Evolutionary conservation across 2,888 invertebrate species (phyloP).

Genomic region (Drosophila suboccidentalis): DNA sequence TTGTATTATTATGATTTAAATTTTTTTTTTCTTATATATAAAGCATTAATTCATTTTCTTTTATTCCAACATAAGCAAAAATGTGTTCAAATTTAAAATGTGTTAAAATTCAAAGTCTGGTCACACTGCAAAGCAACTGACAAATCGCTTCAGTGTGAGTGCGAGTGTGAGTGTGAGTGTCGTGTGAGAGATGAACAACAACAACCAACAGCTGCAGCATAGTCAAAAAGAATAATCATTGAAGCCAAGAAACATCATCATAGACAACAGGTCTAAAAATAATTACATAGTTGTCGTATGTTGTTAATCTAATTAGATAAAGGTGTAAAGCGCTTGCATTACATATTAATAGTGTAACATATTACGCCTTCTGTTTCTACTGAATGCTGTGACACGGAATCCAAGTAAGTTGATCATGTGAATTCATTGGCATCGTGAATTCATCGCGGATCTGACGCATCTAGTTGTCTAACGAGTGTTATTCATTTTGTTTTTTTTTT

Average conservation of each 20-base stretch:
- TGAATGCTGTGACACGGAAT: constrained; percentile 14
- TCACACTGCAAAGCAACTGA: constrained; percentile 16
- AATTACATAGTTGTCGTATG: constrained; percentile 13
- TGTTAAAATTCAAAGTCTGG: constrained; percentile 25
- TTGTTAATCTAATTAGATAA: constrained; percentile 53
- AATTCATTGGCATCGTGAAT: constrained; percentile 26
- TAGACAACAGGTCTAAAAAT: constrained; percentile 51
- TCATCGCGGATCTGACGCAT: constrained; percentile 51
- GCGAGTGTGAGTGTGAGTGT: constrained; percentile 25
- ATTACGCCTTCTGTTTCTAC: not conserved
- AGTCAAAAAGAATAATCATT: not conserved
- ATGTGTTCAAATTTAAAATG: constrained; percentile 5
- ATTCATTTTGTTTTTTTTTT: constrained; percentile 46
- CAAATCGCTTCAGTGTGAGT: constrained; percentile 3
- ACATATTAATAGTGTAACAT: not conserved
- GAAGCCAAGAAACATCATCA: constrained; percentile 7
- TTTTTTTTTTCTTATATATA: not conserved
- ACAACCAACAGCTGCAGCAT: constrained; percentile 5
- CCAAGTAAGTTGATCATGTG: constrained; percentile 13
- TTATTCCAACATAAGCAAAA: not conserved
- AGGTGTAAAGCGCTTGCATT: constrained; percentile 5
- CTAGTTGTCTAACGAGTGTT: constrained; percentile 48
- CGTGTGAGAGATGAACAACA: constrained; percentile 20
- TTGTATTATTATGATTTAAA: not conserved
- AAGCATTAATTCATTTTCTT: not conserved